Evolutionary conservation across 1,140 invertebrate species (phyloP), one percentile per base, ranked within the genome.

Genomic region (Diorhabda sublineata): DNA sequence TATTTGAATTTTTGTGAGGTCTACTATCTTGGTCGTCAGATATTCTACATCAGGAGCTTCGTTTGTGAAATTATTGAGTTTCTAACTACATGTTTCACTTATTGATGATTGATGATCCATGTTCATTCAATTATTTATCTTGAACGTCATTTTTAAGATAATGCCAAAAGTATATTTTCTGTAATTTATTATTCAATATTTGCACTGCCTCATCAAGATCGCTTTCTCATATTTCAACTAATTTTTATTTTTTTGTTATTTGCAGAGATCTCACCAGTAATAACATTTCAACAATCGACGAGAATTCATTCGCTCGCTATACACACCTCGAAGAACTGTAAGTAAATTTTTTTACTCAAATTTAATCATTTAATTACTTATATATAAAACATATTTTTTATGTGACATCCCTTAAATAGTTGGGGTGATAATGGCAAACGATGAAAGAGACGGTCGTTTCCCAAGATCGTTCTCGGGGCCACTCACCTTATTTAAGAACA

Each of bases 291-390:
- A 43, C 45, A 45, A 66, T 79, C 58, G 75, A 77, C 64, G 77
- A 76, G 71, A 75, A 70, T 44, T 79, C 78, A 8, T 70, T 79
- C 57, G 63, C 62, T 43, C 71, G 73, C 43, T 78, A 76, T 67
- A 71, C 68, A 45, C 75, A 45, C 82, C 82, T 71, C 81, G 85
- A 79, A 73, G 78, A 77, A 82, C 81, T 80, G 85, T 86, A 82
- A 84, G 83, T 79, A 72, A 43, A 2, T 11, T 64, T 61, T 41
- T 42, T 61, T 42, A 8, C 42, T 11, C 7, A 9, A 61, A 42
- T 41, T 8, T 42, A 41, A 9, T 61, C 59, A 26, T 26, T 26
- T 26, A 26, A 26, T 26, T 26, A 26, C 1, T 26, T 26, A 26
- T 26, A 2, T 26, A 26, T 26, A 26, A 26, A 0, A 26, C 26